These are phyloP conservation scores for Biston betularia DNA, from an alignment of 2,888 invertebrate genomes.

Conservation along the genomic window DNA sequence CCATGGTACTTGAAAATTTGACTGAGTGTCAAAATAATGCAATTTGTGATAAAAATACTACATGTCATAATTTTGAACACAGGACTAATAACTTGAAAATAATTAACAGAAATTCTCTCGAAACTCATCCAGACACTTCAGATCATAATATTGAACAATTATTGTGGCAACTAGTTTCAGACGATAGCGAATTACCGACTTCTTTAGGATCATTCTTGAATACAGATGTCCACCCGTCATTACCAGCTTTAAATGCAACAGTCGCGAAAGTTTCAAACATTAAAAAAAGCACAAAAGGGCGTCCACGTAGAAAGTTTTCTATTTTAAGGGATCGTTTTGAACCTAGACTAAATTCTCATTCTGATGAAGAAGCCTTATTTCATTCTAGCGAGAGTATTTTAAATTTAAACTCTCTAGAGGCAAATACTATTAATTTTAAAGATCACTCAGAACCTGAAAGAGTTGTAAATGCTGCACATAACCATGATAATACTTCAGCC, in stretches of 20 bases:
- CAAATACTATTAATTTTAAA: slow-evolving; percentile 57
- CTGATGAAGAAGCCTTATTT: slow-evolving; percentile 80
- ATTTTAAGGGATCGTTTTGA: slow-evolving; percentile 86
- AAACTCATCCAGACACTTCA: slow-evolving; percentile 67
- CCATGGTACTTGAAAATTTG: slow-evolving; percentile 2
- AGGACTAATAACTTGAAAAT: slow-evolving; percentile 64
- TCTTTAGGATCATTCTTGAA: slow-evolving; percentile 78
- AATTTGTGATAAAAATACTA: slow-evolving; percentile 60
- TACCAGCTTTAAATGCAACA: slow-evolving; percentile 37
- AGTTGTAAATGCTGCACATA: slow-evolving; percentile 27
- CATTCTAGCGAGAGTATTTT: slow-evolving; percentile 68
- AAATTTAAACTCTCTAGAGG: slow-evolving; percentile 58
- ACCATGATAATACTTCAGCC: slow-evolving; percentile 38
- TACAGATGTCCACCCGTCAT: slow-evolving; percentile 59
- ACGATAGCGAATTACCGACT: slow-evolving; percentile 70
- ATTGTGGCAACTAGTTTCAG: slow-evolving; percentile 78
- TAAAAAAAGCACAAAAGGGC: slow-evolving; percentile 73
- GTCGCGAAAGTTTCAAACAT: slow-evolving; percentile 67
- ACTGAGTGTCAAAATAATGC: slow-evolving; percentile 45
- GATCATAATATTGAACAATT: slow-evolving; percentile 72
- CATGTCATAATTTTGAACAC: slow-evolving; percentile 60
- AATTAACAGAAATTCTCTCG: slow-evolving; percentile 62
- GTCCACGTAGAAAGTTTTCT: slow-evolving; percentile 86
- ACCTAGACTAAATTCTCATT: slow-evolving; percentile 73
- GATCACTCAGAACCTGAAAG: slow-evolving; percentile 53